Evolutionary conservation across 2,797 vertebrate species (phyloP), one percentile per base, ranked within the genome.

Genomic region (Mionectes olivaceus): DNA sequence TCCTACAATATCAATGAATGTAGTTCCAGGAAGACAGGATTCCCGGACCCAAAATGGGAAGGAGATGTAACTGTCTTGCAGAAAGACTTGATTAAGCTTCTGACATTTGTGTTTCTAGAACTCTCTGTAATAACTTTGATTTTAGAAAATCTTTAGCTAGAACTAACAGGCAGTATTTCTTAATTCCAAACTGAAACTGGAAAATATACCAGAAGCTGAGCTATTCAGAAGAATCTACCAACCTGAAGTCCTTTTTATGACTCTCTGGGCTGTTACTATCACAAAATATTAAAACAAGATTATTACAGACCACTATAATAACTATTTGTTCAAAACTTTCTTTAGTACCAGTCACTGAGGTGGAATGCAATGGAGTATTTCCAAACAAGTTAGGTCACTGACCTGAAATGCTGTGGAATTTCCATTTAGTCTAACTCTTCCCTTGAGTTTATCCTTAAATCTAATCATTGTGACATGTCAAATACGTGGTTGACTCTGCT

Each of bases 361-460:
- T 81, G 67, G 79, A 91, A 91, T 78, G 75, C 73, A 65, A n/a
- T 50, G 39, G 64, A 77, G 23, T 91, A 52, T 93, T 91, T 95
- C 65, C 84, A 89, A 92, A 85, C 69, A 92, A 75, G 50, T 43
- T 91, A 53, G 69, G 61, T 89, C 59, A 91, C 23, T 15, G 49
- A 81, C 60, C 76, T 73, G 41, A 69, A 89, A 85, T 2, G 3
- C 57, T 75, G 18, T 77, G 64, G 65, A 86, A 92, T 93, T 89
- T 95, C 43, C 27, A 37, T 63, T 74, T 92, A 30, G 27, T 86
- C 73, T 87, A 60, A 6, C 39, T 68, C 41, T 75, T 91, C 39
- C 52, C 43, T 89, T 77, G 57, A 83, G 43, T 81, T 92, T 93
- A 83, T 76, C 65, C 37, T 41, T 93, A 83, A 94, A 93, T 90